Conservation (phyloP, 1,140 invertebrate species). For the Bombus superbus region DNA sequence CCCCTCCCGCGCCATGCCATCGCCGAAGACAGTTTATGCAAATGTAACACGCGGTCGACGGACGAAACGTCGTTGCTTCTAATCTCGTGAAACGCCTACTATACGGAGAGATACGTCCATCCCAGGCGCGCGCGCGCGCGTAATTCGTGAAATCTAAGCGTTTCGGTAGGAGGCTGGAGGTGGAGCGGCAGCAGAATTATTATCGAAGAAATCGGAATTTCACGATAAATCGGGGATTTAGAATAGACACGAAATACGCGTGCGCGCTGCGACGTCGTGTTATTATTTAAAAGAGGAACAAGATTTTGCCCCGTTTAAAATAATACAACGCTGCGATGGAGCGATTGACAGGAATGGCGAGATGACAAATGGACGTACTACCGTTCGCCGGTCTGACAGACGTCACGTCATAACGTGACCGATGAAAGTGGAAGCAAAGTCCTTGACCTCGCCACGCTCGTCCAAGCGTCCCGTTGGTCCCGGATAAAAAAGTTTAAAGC, state of each 20-base stretch:
- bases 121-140: not conserved
- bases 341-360: not conserved
- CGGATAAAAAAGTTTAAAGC: conserved; percentile 18
- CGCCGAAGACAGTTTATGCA: conserved; percentile 42
- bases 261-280: no score
- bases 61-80: conserved; percentile 39
- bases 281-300: not conserved
- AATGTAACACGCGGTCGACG: conserved; percentile 33
- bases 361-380: conserved; percentile 3
- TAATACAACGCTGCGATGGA: not conserved
- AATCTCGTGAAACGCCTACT: not conserved
- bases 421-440: conserved; percentile 25
- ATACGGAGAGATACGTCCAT: not conserved
- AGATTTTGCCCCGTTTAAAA: not conserved
- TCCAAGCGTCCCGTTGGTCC: not conserved
- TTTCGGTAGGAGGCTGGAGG: not conserved
- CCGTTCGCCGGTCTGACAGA: conserved; percentile 19
- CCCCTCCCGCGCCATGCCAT: not conserved
- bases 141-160: conserved; percentile 39
- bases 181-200: no score
- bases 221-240: no score
- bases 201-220: no score
- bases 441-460: not conserved
- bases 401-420: not conserved
- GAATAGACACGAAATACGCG: no score